These are phyloP conservation scores for Pseudeuparius sepicola DNA, from an alignment of 2,888 invertebrate species.

Conservation along the genomic window DNA sequence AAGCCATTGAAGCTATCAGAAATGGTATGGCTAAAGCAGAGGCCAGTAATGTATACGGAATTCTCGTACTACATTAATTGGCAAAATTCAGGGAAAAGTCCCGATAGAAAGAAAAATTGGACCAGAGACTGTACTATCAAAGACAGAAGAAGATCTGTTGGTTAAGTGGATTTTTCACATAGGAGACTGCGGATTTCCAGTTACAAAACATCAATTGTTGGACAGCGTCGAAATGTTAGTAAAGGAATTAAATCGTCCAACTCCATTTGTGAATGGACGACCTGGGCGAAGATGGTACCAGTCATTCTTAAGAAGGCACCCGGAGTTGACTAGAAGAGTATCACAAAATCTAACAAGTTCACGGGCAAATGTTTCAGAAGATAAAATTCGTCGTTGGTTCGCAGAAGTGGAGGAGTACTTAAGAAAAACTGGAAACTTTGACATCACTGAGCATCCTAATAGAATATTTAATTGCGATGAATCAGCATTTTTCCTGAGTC, in stretches of 20 bases:
- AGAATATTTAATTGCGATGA: constrained; percentile 8
- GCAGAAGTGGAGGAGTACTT: constrained; percentile 3
- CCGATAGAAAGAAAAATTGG: constrained; percentile 9
- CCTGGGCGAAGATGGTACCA: constrained; percentile 6
- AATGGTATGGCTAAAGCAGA: constrained; percentile 10
- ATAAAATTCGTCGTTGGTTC: no score
- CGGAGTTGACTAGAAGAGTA: constrained; percentile 2
- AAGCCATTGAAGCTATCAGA: constrained; percentile 8
- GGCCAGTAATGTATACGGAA: constrained; percentile 7
- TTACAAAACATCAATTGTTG: constrained; percentile 7
- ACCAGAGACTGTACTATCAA: constrained; percentile 7
- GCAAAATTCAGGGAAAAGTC: constrained; percentile 8
- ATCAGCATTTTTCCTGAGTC: constrained; percentile 8
- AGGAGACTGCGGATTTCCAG: constrained; percentile 11
- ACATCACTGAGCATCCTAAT: no score
- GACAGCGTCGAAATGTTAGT: constrained; percentile 11
- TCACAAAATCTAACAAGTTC: no score
- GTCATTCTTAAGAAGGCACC: constrained; percentile 1
- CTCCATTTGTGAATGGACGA: no score
- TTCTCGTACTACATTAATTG: constrained; percentile 10
- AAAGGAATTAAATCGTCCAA: constrained; percentile 13
- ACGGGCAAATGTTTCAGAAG: no score
- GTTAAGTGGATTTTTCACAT: constrained; percentile 6
- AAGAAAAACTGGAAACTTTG: background rate
- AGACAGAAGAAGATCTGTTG: constrained; percentile 10